phyloP scores from a whole-genome alignment of 2,888 invertebrate genomes.

The Lochmaea capreae region DNA sequence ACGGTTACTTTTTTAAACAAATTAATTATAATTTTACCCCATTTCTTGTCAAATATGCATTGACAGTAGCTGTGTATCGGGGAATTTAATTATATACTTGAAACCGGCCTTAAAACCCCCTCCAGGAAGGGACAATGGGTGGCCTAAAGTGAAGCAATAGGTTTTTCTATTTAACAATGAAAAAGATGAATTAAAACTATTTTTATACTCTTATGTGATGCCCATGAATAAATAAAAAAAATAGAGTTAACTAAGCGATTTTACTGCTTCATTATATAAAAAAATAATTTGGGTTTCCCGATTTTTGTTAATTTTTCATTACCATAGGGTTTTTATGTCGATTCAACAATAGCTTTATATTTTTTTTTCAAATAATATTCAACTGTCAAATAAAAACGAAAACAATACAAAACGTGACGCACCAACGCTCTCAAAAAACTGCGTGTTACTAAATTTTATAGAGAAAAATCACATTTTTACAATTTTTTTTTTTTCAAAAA shows the following conservation, averaged over 20 bases:
- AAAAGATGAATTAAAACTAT: too few species aligned
- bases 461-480: constrained; percentile 46
- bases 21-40: not conserved
- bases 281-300: constrained; percentile 12
- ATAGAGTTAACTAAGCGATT: constrained; percentile 7
- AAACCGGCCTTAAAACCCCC: too few species aligned
- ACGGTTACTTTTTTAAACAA: constrained; percentile 24
- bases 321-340: constrained; percentile 31
- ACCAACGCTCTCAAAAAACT: constrained; percentile 28
- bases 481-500: constrained; percentile 15
- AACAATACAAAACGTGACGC: constrained; percentile 17
- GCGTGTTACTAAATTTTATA: constrained; percentile 27
- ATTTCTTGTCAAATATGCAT: too few species aligned
- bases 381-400: constrained; percentile 20
- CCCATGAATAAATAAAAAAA: too few species aligned
- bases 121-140: too few species aligned
- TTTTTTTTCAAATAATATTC: constrained; percentile 21
- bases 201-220: too few species aligned
- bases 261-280: not conserved
- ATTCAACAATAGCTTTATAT: constrained; percentile 39
- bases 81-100: too few species aligned
- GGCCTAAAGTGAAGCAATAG: too few species aligned
- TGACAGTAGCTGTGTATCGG: too few species aligned
- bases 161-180: too few species aligned
- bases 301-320: constrained; percentile 34